Evolutionary conservation across 2,888 invertebrate species (phyloP).

Genomic region (Sphecodes monilicornis): DNA sequence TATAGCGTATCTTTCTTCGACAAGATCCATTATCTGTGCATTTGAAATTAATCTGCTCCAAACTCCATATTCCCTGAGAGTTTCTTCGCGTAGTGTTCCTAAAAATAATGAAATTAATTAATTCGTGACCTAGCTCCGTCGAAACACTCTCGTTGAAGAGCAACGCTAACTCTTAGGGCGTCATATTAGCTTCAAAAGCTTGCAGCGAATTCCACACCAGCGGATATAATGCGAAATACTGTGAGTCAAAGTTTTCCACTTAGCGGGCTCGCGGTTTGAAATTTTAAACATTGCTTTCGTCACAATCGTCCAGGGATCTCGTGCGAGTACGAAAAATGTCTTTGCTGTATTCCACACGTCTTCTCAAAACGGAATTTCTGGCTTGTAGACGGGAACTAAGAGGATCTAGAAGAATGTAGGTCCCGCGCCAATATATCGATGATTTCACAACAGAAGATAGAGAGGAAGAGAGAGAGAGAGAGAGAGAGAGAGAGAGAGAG

Average conservation of each 20-base stretch:
- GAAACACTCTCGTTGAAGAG: not conserved
- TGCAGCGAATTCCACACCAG: not conserved
- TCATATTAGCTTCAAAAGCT: not conserved
- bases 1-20: not conserved
- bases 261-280: not conserved
- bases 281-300: not conserved
- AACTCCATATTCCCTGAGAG: not conserved
- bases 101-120: slow-evolving; percentile 3
- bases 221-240: not conserved
- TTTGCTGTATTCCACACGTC: not conserved
- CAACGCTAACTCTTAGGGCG: slow-evolving; percentile 43
- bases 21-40: not conserved
- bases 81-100: not conserved
- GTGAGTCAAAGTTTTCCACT: not conserved
- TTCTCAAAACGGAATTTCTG: not conserved
- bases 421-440: slow-evolving; percentile 41
- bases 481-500: slow-evolving; percentile 3
- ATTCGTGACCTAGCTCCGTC: not conserved
- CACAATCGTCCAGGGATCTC: not conserved
- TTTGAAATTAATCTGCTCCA: not conserved
- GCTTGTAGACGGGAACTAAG: not conserved
- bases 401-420: not conserved
- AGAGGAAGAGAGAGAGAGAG: not conserved
- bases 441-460: too few relatives aligned
- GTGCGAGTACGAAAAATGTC: not conserved